Conservation (phyloP, 2,888 invertebrate species). For the Drosophila peninsularis region DNA sequence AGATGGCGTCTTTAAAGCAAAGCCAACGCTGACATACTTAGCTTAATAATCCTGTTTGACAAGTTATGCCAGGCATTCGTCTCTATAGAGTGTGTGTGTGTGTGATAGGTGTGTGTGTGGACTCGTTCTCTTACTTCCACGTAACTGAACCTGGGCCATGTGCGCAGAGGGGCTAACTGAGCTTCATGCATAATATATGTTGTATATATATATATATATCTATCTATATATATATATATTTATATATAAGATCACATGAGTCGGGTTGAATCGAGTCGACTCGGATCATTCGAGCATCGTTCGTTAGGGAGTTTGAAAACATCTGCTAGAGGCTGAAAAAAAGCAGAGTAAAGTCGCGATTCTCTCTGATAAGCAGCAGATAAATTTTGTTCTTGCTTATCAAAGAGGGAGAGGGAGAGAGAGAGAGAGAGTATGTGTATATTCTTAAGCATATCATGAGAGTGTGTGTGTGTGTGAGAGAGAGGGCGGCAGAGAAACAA, state of each 20-base stretch:
- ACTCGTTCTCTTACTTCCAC: constrained; percentile 64
- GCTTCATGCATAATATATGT: constrained; percentile 4
- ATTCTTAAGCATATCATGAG: neutral
- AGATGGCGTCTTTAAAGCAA: constrained; percentile 49
- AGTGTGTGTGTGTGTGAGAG: no score
- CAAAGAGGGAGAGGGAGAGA: constrained; percentile 1
- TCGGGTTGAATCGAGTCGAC: neutral
- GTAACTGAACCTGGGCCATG: constrained; percentile 63
- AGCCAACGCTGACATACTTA: constrained; percentile 77
- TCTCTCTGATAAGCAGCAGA: constrained; percentile 31
- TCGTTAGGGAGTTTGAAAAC: constrained; percentile 6
- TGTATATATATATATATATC: neutral
- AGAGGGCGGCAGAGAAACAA: neutral
- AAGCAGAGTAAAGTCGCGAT: neutral
- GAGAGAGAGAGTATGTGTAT: neutral
- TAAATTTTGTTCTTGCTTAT: constrained; percentile 22
- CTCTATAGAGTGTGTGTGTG: neutral
- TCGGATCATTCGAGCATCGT: constrained; percentile 4
- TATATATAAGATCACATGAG: constrained; percentile 5
- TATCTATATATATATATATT: neutral
- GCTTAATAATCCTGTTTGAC: constrained; percentile 83
- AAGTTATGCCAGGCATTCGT: constrained; percentile 63
- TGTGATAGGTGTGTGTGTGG: constrained; percentile 21
- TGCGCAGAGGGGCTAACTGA: constrained; percentile 36
- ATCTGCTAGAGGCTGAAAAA: constrained; percentile 9